Evolutionary conservation across 2,113 vertebrate genomes (phyloP).

Genomic region (Etia nguti): DNA sequence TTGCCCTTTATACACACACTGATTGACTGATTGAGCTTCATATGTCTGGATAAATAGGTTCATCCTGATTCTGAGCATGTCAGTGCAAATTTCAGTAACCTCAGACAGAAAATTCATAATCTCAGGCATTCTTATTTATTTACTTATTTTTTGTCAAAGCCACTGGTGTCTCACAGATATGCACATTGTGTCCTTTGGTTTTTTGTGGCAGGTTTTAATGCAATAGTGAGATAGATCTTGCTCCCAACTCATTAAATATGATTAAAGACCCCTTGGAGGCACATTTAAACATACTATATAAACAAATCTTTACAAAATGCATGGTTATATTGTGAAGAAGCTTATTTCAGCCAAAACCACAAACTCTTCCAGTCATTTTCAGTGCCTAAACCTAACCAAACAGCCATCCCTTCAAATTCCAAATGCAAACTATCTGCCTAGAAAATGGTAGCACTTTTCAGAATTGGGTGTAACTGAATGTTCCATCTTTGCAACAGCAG

Average conservation of each 20-base stretch:
- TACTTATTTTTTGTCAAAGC: not conserved
- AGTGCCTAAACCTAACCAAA: not conserved
- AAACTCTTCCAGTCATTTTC: not conserved
- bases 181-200: not conserved
- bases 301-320: not conserved
- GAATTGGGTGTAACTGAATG: not conserved
- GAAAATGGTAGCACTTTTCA: not conserved
- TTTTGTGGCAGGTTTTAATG: not conserved
- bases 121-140: rapidly evolving
- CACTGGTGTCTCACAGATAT: not conserved
- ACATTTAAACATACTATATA: not conserved
- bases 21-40: not conserved
- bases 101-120: not conserved
- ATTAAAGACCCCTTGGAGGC: not conserved
- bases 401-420: not conserved
- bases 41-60: not conserved
- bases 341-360: not conserved
- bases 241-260: not conserved
- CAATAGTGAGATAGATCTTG: not conserved
- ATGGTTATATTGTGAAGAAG: rapidly evolving
- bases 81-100: not conserved
- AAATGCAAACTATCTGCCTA: not conserved
- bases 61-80: not conserved
- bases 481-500: not conserved
- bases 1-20: not conserved